Percentiles rank a stretch among this genome's conserved stretches.
phyloP scores from a whole-genome alignment of 2,797 vertebrate species.

The Diplodus sargus region DNA sequence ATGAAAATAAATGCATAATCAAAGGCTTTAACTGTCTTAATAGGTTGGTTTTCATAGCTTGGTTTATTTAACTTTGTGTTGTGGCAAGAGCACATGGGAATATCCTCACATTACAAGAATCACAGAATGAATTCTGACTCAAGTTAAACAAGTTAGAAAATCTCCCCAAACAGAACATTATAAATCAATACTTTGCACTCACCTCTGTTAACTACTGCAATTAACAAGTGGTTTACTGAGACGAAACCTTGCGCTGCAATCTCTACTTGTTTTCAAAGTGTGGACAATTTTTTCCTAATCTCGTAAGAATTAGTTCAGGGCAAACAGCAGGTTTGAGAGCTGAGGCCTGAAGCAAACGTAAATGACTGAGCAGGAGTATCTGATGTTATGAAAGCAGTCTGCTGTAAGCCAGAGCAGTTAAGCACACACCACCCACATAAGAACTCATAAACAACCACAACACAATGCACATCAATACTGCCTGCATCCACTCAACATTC shows the following conservation, averaged over 20 bases:
- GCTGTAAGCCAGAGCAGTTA: slow-evolving; percentile 69
- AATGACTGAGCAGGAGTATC: slow-evolving; percentile 70
- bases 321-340: slow-evolving; percentile 36
- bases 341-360: slow-evolving; percentile 57
- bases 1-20: not conserved
- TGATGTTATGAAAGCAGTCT: slow-evolving; percentile 74
- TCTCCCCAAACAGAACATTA: not conserved
- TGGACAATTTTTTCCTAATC: slow-evolving; percentile 31
- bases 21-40: not conserved
- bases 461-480: slow-evolving; percentile 77
- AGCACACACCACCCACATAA: slow-evolving; percentile 78
- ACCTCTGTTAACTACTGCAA: not conserved
- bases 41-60: not conserved
- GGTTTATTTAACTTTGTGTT: not conserved
- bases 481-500: slow-evolving; percentile 79
- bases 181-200: not conserved
- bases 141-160: not conserved
- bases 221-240: not conserved
- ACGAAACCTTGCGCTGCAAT: not conserved
- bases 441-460: slow-evolving; percentile 76
- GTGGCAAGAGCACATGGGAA: not conserved
- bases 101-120: not conserved
- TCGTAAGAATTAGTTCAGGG: slow-evolving; percentile 34
- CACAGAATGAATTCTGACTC: not conserved
- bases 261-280: slow-evolving; percentile 39